Evolutionary conservation across 2,113 vertebrate genomes (phyloP), one percentile per base, ranked within the genome.

Genomic region (Acanthochromis polyacanthus): DNA sequence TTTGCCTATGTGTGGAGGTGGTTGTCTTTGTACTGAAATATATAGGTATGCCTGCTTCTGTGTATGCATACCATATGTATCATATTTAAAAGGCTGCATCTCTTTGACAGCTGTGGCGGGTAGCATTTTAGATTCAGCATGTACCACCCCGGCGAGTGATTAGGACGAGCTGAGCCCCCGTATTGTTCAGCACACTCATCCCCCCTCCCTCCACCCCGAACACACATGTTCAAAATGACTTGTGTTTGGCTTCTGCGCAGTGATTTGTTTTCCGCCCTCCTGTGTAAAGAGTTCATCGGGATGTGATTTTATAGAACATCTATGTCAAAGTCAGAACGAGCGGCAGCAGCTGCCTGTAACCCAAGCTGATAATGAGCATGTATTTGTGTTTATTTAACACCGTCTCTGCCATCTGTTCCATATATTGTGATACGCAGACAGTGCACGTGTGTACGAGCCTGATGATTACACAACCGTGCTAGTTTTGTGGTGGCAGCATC

Each of bases 321-420:
- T 38, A 59, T 85, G 77, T 88, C 60, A 71, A 74, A 80, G 73
- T 46, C 50, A 72, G 60, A 75, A 67, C 0, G 60, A 59, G 61
- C 69, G 8, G 66, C 61, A 79, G 84, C 89, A 85, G 92, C 82
- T 92, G 87, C 66, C 78, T 86, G 90, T 88, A 91, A 93, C 87
- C 84, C 77, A 60, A 93, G 83, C 82, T 69, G 82, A 82, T 91
- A 88, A 88, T 87, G 78, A 87, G 82, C 50, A 45, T 83, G 71
- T 87, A 71, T 83, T 83, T 79, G 57, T 91, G 89, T 93, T 93
- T 93, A 92, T 94, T 94, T 90, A 92, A 90, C 90, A 88, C 84
- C 82, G 75, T 77, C 72, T 50, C 60, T 45, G 71, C 93, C 94
- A 94, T 95, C 93, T 95, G 94, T 65, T 89, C 68, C 53, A 32